A percentile compares a stretch with the other conserved stretches of the same genome.
phyloP scores from a whole-genome alignment of 2,113 vertebrate genomes.

The Carettochelys insculpta region DNA sequence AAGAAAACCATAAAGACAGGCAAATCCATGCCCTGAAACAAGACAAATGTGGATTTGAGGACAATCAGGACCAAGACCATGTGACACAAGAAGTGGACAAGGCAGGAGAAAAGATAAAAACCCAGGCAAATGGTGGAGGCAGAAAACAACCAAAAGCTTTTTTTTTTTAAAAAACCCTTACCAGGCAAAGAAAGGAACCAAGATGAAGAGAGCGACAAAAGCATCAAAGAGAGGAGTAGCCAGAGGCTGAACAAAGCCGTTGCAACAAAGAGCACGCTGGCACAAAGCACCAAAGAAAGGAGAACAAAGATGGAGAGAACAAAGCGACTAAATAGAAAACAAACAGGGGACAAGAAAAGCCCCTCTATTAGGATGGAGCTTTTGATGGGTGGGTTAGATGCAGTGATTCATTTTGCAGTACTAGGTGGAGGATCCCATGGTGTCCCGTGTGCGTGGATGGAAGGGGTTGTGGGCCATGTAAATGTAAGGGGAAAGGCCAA shows the following conservation, averaged over 20 bases:
- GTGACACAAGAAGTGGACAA: slow-evolving; percentile 65
- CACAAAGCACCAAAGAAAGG: slow-evolving; percentile 69
- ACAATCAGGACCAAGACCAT: slow-evolving; percentile 54
- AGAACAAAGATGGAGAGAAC: slow-evolving; percentile 19
- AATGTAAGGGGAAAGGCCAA: not conserved
- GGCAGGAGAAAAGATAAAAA: slow-evolving; percentile 64
- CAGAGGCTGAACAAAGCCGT: slow-evolving; percentile 42
- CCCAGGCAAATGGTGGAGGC: slow-evolving; percentile 5
- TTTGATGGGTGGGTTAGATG: not conserved
- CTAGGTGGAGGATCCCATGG: not conserved
- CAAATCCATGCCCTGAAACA: slow-evolving; percentile 55
- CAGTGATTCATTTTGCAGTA: not conserved
- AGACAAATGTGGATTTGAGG: slow-evolving; percentile 64
- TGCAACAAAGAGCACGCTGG: slow-evolving; percentile 67
- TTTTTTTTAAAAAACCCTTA: slow-evolving; percentile 23
- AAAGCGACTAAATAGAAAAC: slow-evolving; percentile 65
- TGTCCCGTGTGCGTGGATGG: not conserved
- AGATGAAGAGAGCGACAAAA: slow-evolving; percentile 74
- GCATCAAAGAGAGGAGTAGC: slow-evolving; percentile 71
- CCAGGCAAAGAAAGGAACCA: slow-evolving; percentile 56
- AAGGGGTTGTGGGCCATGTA: not conserved
- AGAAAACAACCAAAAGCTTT: slow-evolving; percentile 38
- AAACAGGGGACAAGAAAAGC: slow-evolving; percentile 61
- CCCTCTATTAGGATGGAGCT: slow-evolving; percentile 33
- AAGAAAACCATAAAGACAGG: slow-evolving; percentile 63